Evolutionary conservation across 1,140 invertebrate species (phyloP), one percentile per base, ranked within the genome.

Genomic region (Drosophila fuyamai): DNA sequence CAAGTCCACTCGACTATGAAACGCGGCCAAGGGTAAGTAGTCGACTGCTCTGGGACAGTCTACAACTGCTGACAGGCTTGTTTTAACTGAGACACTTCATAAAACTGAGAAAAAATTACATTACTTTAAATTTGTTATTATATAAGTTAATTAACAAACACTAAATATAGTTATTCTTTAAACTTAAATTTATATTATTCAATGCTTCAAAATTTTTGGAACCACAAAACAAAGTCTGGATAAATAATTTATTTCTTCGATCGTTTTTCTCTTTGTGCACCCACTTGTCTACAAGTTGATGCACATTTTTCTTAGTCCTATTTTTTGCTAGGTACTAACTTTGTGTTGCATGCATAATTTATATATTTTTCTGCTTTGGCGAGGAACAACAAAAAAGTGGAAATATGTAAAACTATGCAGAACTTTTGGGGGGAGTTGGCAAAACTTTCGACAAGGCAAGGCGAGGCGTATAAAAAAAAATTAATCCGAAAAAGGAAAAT

Each of bases 1-100:
- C 96, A 8, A 94, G 95, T 57, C 95, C 95, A 44, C 93, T 96
- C 16, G 95, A 96, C 92, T 96, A 96, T 85, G 96, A 97, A 93
- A 95, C 95, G 53, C 93, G 95, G 92, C 95, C 95, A 93, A 93
- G 95, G 94, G 94, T 96, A 94, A 93, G 94, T 94, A 48, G 38
- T 36, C 5, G 14, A 44, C 40, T 5, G 38, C 14, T 10, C 18
- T 13, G 40, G 10, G 46, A 65, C 18, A 35, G 44, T 29, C 65
- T 65, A 36, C 46, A 43, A 32, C 38, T 62, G 46, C 16, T 50
- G 36, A 14, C 54, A 65, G 29, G 41, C 38, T 56, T 29, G 44
- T 50, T 59, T 67, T 2, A 32, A 32, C 29, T 14, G 8, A 27
- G 10, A 10, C n/a, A 54, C 57, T 55, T 36, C 16, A 8, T n/a